Conservation (phyloP, 2,797 vertebrate species). For the Benthosema pterotum region DNA sequence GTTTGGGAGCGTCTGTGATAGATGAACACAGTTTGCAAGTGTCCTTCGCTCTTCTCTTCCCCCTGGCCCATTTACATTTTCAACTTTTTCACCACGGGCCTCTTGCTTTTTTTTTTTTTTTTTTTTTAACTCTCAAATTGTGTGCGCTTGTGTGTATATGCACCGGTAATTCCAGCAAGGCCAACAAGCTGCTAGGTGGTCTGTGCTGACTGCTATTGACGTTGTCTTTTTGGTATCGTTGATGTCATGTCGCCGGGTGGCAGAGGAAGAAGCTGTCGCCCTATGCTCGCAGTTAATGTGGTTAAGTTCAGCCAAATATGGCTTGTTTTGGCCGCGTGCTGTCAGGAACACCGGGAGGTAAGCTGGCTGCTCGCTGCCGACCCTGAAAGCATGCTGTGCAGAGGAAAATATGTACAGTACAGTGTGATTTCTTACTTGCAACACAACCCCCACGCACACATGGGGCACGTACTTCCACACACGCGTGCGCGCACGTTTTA, state of each 20-base stretch:
- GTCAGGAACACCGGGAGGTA: conserved; percentile 73
- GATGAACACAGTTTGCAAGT: conserved; percentile 29
- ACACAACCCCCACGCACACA: too few relatives aligned
- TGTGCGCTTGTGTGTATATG: conserved; percentile 80
- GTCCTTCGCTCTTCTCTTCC: conserved; percentile 19
- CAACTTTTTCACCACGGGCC: conserved; percentile 79
- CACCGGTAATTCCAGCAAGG: conserved; percentile 73
- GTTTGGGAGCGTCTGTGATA: too few relatives aligned
- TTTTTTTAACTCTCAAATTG: conserved; percentile 81
- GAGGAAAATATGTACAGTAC: conserved; percentile 37
- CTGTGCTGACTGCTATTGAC: conserved; percentile 75
- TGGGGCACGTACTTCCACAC: too few relatives aligned
- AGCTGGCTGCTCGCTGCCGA: conserved; percentile 45
- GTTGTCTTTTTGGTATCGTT: conserved; percentile 66
- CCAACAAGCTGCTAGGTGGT: conserved; percentile 51
- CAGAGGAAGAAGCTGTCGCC: conserved; percentile 81
- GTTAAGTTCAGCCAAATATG: conserved; percentile 87
- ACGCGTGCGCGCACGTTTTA: too few relatives aligned
- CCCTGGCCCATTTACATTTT: conserved; percentile 79
- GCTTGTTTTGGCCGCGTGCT: conserved; percentile 82
- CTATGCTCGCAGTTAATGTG: conserved; percentile 85
- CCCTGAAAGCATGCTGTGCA: conserved; percentile 56
- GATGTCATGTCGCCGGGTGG: conserved; percentile 78
- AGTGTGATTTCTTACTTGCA: too few relatives aligned
- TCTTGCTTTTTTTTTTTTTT: conserved; percentile 82